Percentiles rank a stretch among this genome's conserved stretches.
Evolutionary conservation across 2,888 invertebrate genomes (phyloP).

Genomic region (Aspidiotus destructor): DNA sequence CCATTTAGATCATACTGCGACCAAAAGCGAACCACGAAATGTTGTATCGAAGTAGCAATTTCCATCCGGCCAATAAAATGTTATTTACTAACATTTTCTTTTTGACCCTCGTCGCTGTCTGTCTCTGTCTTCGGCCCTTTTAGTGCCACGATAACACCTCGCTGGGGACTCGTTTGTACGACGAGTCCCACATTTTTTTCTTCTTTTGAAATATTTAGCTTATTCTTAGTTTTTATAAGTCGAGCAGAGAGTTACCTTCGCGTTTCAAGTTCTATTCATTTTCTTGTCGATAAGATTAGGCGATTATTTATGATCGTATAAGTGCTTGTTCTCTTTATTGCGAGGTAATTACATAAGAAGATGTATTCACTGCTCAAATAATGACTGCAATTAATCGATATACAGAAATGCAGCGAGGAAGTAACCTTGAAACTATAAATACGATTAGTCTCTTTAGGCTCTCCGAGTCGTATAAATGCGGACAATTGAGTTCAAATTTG

Average conservation of each 20-base stretch:
- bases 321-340: no score
- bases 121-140: background rate
- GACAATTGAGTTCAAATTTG: no score
- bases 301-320: background rate
- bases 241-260: background rate
- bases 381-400: no score
- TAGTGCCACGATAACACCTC: background rate
- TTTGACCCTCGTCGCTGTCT: background rate
- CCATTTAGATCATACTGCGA: background rate
- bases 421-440: no score
- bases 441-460: no score
- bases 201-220: conserved; percentile 8
- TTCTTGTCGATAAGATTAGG: background rate
- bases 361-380: no score
- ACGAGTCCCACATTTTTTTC: conserved; percentile 7
- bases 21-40: conserved; percentile 2
- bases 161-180: conserved; percentile 7
- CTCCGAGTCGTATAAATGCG: no score
- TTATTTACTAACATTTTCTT: conserved; percentile 2
- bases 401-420: no score
- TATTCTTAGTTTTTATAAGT: background rate
- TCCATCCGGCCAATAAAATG: background rate
- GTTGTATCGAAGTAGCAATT: background rate
- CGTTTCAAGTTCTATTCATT: conserved; percentile 6
- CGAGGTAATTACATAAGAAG: no score